A percentile compares a stretch with the other conserved stretches of the same genome.
Conservation (phyloP, 2,888 invertebrate species). For the Drosophila ezoana region DNA sequence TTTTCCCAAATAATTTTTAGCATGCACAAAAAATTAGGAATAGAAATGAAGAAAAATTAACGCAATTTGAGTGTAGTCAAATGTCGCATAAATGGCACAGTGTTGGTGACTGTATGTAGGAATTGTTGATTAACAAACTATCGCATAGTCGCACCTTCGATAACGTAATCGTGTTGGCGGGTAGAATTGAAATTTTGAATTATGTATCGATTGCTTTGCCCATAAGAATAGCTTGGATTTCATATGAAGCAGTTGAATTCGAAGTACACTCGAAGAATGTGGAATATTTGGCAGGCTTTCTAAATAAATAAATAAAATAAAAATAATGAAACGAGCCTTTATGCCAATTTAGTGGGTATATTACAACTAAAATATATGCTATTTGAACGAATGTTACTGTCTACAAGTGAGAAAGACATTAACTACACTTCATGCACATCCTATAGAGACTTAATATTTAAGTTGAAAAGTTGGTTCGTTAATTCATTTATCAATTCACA, state of each 20-base stretch:
- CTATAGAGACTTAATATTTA: neutral
- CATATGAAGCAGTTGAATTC: too few species aligned
- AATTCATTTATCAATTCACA: constrained; percentile 16
- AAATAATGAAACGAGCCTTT: too few species aligned
- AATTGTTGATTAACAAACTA: neutral
- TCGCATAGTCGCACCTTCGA: neutral
- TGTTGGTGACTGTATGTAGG: neutral
- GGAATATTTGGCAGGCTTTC: too few species aligned
- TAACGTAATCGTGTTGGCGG: neutral
- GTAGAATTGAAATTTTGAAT: neutral
- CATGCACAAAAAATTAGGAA: constrained; percentile 20
- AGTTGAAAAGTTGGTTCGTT: constrained; percentile 1
- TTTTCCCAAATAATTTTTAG: neutral
- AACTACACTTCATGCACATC: neutral
- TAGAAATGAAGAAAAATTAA: constrained; percentile 13
- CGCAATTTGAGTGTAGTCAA: constrained; percentile 13
- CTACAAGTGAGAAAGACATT: neutral
- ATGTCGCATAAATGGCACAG: constrained; percentile 1
- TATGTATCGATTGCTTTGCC: too few species aligned
- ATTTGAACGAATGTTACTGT: too few species aligned
- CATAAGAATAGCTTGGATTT: too few species aligned
- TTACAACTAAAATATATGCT: too few species aligned
- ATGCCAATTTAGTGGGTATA: too few species aligned
- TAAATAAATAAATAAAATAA: too few species aligned
- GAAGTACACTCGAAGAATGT: too few species aligned